Evolutionary conservation across 2,113 vertebrate species (phyloP).

Genomic region (Tychaedon coryphoeus): DNA sequence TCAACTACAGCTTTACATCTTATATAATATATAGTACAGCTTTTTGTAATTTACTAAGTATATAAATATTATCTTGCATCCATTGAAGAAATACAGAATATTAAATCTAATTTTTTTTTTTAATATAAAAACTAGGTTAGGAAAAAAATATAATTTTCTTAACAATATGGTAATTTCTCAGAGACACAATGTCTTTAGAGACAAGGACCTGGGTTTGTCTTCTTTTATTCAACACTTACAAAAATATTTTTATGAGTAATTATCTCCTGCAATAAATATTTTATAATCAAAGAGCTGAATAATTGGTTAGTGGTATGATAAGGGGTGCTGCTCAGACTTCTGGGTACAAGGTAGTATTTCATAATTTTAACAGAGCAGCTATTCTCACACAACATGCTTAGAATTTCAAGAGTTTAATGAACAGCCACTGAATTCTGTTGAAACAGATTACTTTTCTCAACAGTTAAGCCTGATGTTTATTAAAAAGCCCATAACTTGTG

Average conservation of each 20-base stretch:
- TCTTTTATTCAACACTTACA: neutral
- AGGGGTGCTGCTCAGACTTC: neutral
- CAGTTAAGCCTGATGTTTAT: neutral
- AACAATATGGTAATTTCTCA: neutral
- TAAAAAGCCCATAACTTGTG: neutral
- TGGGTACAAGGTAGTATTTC: neutral
- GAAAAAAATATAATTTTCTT: neutral
- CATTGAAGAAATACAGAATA: neutral
- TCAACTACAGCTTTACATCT: neutral
- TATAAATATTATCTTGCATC: neutral
- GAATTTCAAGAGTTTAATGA: neutral
- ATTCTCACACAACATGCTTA: neutral
- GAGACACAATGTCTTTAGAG: neutral
- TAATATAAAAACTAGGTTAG: neutral
- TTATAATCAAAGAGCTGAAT: neutral
- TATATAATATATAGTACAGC: neutral
- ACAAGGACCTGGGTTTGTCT: neutral
- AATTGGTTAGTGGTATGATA: neutral
- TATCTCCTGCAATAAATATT: neutral
- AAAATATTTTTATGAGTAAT: neutral
- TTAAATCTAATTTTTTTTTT: neutral
- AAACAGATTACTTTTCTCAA: neutral
- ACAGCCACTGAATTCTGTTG: neutral
- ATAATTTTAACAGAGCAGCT: neutral
- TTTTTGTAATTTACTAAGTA: neutral